These are phyloP conservation scores for Xiphorhynchus elegans DNA, from an alignment of 2,113 vertebrate genomes.

Conservation along the genomic window DNA sequence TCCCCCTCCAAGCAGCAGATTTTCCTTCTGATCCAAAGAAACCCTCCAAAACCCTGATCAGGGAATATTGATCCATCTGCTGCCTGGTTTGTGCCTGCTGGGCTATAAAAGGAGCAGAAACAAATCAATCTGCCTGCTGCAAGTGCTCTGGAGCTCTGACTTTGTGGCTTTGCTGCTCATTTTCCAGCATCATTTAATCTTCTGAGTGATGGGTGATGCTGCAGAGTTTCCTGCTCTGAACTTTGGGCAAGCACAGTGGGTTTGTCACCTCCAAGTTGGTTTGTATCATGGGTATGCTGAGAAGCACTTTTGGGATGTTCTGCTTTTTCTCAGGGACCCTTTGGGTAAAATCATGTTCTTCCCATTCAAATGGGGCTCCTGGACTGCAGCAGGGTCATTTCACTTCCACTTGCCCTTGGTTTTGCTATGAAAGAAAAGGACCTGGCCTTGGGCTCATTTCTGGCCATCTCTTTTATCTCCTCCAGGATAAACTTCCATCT, in stretches of 20 bases:
- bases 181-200: neutral
- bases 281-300: neutral
- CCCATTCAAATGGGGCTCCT: neutral
- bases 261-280: neutral
- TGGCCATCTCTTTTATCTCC: neutral
- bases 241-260: neutral
- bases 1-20: neutral
- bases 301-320: rapidly evolving
- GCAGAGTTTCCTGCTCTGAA: neutral
- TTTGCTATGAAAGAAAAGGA: neutral
- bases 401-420: neutral
- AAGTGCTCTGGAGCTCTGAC: neutral
- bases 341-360: neutral
- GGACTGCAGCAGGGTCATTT: neutral
- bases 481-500: neutral
- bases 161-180: neutral
- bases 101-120: neutral
- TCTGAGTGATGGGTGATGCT: neutral
- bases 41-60: neutral
- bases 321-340: neutral
- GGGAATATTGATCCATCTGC: neutral
- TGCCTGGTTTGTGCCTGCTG: neutral
- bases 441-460: neutral
- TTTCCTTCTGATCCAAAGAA: neutral
- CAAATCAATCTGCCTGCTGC: neutral